phyloP scores from a whole-genome alignment of 92 coral and sea anemone species.

The Desmophyllum pertusum region DNA sequence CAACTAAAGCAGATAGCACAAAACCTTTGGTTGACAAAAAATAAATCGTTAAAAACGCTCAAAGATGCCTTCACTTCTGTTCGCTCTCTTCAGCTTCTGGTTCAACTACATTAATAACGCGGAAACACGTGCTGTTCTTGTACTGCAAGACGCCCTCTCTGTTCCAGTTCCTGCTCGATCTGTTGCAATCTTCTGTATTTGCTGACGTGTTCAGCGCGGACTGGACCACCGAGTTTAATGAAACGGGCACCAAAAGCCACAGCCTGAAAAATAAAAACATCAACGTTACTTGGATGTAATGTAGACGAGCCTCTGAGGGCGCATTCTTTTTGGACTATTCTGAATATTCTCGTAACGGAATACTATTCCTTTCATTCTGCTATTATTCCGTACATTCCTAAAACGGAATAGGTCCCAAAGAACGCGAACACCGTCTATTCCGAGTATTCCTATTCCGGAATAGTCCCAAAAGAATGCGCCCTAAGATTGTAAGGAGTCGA shows the following conservation, averaged over 20 bases:
- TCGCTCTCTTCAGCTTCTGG: constrained; percentile 40
- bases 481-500: no score
- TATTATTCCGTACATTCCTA: no score
- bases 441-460: no score
- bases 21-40: not conserved
- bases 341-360: no score
- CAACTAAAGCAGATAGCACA: not conserved
- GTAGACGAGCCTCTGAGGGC: no score
- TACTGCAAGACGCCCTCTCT: constrained; percentile 48
- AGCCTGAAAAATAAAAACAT: constrained; percentile 59
- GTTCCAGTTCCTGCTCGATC: constrained; percentile 80
- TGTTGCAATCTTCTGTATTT: constrained; percentile 84
- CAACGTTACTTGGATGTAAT: no score
- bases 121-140: constrained; percentile 84
- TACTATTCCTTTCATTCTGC: no score
- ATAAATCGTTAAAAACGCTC: not conserved
- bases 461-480: no score
- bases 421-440: no score
- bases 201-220: constrained; percentile 75
- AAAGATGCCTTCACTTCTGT: constrained; percentile 11
- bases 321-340: no score
- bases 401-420: no score
- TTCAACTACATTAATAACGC: constrained; percentile 61
- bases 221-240: constrained; percentile 86
- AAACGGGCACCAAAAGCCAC: constrained; percentile 88